These are phyloP conservation scores for Monopterus albus DNA, from an alignment of 2,113 vertebrate genomes.

Conservation along the genomic window DNA sequence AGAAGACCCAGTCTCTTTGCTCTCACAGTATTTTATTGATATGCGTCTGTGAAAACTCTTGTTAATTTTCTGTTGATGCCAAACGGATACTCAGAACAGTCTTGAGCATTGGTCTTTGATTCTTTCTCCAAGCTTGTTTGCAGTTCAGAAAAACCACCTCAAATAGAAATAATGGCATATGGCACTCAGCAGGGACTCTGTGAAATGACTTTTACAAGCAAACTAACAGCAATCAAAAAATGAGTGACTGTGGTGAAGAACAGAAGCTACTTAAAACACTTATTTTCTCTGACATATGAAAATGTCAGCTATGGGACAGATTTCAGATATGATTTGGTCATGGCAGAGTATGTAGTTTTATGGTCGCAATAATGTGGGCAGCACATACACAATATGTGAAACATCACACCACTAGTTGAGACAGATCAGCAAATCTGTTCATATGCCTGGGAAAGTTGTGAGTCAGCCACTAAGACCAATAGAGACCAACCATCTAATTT, in stretches of 20 bases:
- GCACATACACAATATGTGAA: neutral
- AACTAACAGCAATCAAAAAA: neutral
- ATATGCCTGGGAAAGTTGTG: neutral
- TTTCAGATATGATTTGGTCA: neutral
- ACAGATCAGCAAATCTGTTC: neutral
- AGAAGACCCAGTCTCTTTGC: neutral
- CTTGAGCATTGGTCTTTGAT: neutral
- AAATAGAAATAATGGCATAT: neutral
- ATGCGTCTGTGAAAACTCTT: slow-evolving; percentile 10
- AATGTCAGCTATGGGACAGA: no score
- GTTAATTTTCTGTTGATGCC: no score
- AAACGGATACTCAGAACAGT: no score
- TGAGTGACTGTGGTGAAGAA: neutral
- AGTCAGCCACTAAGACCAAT: no score
- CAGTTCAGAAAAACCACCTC: neutral
- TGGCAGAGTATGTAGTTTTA: neutral
- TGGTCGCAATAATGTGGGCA: neutral
- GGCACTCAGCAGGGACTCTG: neutral
- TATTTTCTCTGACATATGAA: neutral
- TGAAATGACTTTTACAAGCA: neutral
- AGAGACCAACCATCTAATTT: no score
- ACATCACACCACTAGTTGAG: neutral
- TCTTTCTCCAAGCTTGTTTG: neutral
- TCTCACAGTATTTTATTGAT: neutral
- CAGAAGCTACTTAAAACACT: neutral